Evolutionary conservation across 2,888 invertebrate species (phyloP).

Genomic region (Clusia tigrina): DNA sequence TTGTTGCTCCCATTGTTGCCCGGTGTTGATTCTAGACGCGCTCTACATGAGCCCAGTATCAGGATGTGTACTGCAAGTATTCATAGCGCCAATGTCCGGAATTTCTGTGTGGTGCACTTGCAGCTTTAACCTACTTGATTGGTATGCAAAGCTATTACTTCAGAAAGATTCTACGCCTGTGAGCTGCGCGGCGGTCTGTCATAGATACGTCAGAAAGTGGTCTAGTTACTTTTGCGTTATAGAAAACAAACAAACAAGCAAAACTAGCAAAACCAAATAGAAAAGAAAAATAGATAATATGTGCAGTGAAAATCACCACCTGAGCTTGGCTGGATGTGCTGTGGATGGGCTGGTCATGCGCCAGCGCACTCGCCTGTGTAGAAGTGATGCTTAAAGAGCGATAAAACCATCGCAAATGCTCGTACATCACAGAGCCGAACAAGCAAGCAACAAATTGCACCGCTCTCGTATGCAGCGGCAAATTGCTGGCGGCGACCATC

Average conservation of each 20-base stretch:
- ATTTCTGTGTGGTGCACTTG: too few relatives aligned
- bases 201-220: conserved; percentile 25
- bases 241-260: background rate
- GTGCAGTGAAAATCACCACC: background rate
- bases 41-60: too few relatives aligned
- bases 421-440: background rate
- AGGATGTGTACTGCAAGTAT: too few relatives aligned
- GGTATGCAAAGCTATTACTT: background rate
- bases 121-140: too few relatives aligned
- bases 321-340: background rate
- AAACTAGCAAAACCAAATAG: too few relatives aligned
- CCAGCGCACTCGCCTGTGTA: background rate
- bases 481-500: background rate
- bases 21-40: too few relatives aligned
- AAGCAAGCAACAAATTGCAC: background rate
- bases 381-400: background rate
- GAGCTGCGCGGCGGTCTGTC: conserved; percentile 1
- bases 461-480: background rate
- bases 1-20: too few relatives aligned
- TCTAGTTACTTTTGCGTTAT: conserved; percentile 11
- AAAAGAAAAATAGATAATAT: background rate
- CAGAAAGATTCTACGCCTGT: background rate
- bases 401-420: background rate
- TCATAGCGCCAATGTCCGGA: too few relatives aligned
- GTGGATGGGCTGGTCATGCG: conserved; percentile 21